A percentile compares a stretch with the other conserved stretches of the same genome.
Conservation (phyloP, 2,113 vertebrate species). For the Tursiops truncatus region DNA sequence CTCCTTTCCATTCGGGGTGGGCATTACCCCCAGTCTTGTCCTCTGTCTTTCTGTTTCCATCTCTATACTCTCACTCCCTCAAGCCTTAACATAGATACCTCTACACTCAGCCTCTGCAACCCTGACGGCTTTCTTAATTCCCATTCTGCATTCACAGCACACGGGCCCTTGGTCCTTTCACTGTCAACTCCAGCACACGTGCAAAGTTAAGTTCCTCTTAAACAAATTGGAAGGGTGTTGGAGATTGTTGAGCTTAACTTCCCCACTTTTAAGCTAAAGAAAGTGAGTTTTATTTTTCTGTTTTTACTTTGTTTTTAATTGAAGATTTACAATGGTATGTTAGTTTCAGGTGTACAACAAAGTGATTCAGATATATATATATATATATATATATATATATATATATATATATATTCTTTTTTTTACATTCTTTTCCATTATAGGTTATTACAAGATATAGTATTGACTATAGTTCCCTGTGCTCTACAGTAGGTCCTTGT, state of each 20-base stretch:
- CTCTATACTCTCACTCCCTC: rapidly evolving
- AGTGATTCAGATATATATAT: too few species aligned
- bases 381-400: too few species aligned
- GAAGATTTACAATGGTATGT: too few species aligned
- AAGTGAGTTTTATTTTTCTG: neutral
- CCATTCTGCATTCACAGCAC: neutral
- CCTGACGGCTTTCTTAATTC: neutral
- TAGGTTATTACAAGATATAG: too few species aligned
- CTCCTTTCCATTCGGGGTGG: neutral
- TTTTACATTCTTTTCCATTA: too few species aligned
- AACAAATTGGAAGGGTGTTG: neutral
- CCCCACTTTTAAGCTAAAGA: neutral
- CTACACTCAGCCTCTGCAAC: neutral
- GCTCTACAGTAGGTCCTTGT: too few species aligned
- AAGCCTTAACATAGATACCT: rapidly evolving
- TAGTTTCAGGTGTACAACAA: too few species aligned
- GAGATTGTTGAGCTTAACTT: neutral
- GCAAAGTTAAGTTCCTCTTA: neutral
- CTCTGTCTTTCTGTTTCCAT: neutral
- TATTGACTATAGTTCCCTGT: too few species aligned
- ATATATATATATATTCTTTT: too few species aligned
- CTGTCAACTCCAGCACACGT: neutral
- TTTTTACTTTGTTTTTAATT: too few species aligned
- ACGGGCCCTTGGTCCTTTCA: neutral
- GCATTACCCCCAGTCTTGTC: neutral